A percentile compares a stretch with the other conserved stretches of the same genome.
Conservation (phyloP, 2,113 vertebrate genomes). For the Actenoides lindsayi region DNA sequence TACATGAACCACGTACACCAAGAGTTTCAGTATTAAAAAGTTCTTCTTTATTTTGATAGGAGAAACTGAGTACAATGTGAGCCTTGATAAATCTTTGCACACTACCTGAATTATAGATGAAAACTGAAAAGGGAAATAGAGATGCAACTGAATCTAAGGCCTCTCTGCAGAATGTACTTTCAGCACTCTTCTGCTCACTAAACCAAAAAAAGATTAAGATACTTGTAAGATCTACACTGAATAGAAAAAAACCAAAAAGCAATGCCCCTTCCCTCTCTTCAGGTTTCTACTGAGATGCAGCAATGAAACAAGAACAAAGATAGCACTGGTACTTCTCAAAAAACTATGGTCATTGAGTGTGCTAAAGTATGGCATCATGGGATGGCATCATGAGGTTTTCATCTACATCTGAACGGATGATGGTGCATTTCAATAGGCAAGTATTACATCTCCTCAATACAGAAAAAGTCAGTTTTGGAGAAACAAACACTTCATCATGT, state of each 20-base stretch:
- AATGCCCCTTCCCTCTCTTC: not conserved
- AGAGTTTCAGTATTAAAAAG: not conserved
- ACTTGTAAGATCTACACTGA: not conserved
- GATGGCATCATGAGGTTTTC: not conserved
- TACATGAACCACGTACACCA: not conserved
- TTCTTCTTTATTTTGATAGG: not conserved
- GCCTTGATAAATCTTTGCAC: not conserved
- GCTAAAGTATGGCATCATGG: not conserved
- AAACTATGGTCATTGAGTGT: not conserved
- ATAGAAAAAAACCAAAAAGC: not conserved
- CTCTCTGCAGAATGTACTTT: not conserved
- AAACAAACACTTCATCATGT: not conserved
- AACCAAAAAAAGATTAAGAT: not conserved
- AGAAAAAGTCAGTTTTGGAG: not conserved
- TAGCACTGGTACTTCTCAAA: not conserved
- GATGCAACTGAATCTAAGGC: not conserved
- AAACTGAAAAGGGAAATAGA: not conserved
- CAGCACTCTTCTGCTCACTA: not conserved
- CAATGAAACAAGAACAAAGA: not conserved
- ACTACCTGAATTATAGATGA: not conserved
- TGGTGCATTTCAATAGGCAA: slow-evolving; percentile 40
- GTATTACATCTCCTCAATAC: not conserved
- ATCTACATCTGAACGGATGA: slow-evolving; percentile 29
- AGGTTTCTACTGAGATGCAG: not conserved
- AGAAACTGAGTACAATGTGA: not conserved